phyloP scores from a whole-genome alignment of 2,888 invertebrate species.

The Campaea margaritaria region DNA sequence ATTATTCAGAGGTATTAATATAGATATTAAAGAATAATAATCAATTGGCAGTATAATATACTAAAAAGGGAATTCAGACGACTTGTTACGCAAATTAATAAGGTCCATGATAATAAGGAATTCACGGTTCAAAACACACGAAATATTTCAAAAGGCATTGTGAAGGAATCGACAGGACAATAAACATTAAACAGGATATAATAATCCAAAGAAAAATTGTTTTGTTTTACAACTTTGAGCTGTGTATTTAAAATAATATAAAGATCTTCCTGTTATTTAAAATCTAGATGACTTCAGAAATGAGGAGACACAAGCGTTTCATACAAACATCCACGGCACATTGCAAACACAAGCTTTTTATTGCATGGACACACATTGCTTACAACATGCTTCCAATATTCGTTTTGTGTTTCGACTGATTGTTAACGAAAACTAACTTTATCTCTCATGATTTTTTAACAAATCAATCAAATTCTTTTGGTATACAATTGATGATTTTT shows the following conservation, averaged over 20 bases:
- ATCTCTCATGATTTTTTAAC: background rate
- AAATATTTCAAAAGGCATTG: too few species aligned
- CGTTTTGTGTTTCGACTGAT: slow-evolving; percentile 43
- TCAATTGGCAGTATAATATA: too few species aligned
- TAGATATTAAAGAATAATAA: too few species aligned
- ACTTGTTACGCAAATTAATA: too few species aligned
- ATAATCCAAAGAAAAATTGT: too few species aligned
- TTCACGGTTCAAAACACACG: too few species aligned
- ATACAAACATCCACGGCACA: slow-evolving; percentile 64
- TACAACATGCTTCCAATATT: slow-evolving; percentile 58
- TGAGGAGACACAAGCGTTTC: slow-evolving; percentile 42
- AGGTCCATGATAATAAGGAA: too few species aligned
- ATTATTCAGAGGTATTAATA: too few species aligned
- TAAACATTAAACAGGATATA: too few species aligned
- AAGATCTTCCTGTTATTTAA: slow-evolving; percentile 2
- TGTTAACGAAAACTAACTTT: slow-evolving; percentile 25
- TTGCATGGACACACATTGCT: slow-evolving; percentile 58
- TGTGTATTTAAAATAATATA: background rate
- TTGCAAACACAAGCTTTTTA: slow-evolving; percentile 61
- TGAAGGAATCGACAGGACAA: too few species aligned
- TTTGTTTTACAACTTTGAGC: slow-evolving; percentile 1
- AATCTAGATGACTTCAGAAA: slow-evolving; percentile 26
- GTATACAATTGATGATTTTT: too few species aligned
- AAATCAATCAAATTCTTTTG: background rate
- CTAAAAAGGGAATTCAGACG: too few species aligned